phyloP scores from a whole-genome alignment of 2,113 vertebrate genomes.

The Hipposideros armiger region DNA sequence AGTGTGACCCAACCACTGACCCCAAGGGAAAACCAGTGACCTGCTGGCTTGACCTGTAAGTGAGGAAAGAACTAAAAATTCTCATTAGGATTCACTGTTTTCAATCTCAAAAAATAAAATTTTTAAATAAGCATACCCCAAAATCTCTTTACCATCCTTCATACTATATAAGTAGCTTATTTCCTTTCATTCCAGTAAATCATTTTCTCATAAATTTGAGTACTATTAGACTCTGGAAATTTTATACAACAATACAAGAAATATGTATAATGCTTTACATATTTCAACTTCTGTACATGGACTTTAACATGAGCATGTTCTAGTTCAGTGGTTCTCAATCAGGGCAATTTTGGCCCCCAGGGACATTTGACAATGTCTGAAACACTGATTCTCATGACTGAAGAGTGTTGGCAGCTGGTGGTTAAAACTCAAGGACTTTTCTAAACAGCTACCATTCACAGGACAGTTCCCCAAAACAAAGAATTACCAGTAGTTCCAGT shows the following conservation, averaged over 20 bases:
- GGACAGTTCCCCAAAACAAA: not conserved
- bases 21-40: slow-evolving; percentile 79
- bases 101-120: slow-evolving; percentile 47
- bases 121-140: not conserved
- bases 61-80: slow-evolving; percentile 75
- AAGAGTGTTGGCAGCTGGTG: not conserved
- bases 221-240: not conserved
- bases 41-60: slow-evolving; percentile 69
- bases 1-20: slow-evolving; percentile 80
- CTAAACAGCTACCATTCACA: not conserved
- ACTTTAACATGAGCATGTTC: not conserved
- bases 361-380: not conserved
- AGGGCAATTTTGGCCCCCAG: not conserved
- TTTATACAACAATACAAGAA: not conserved
- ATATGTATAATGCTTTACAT: not conserved
- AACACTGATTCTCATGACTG: not conserved
- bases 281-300: not conserved
- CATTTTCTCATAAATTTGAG: slow-evolving; percentile 15
- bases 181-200: not conserved
- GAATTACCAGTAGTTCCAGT: not conserved
- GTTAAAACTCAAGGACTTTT: not conserved
- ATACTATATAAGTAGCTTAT: not conserved
- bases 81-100: slow-evolving; percentile 82
- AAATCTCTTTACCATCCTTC: not conserved
- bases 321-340: not conserved